A percentile compares a stretch with the other conserved stretches of the same genome.
Evolutionary conservation across 2,113 vertebrate genomes (phyloP).

Genomic region (Equus przewalskii): DNA sequence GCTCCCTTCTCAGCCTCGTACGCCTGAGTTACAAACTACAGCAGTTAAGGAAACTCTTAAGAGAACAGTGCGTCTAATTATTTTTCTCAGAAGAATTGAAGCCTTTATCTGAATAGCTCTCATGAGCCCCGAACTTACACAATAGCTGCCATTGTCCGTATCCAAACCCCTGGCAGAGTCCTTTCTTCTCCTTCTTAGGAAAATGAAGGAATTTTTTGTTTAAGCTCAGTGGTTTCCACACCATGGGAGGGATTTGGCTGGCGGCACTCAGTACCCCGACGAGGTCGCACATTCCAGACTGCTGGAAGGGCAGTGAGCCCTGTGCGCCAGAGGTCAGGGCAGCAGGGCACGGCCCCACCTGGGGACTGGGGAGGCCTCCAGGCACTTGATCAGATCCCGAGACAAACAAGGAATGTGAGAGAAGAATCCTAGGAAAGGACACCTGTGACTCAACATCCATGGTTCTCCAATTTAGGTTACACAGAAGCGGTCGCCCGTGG

Average conservation of each 20-base stretch:
- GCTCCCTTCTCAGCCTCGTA: background rate
- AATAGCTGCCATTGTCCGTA: background rate
- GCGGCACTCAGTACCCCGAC: accelerated
- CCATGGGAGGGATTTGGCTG: accelerated
- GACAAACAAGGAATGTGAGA: background rate
- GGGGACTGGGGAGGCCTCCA: accelerated
- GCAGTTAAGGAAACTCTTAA: background rate
- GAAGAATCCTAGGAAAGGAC: accelerated
- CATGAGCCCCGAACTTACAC: background rate
- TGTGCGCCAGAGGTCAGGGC: accelerated
- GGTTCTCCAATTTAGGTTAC: accelerated
- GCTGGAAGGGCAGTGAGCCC: accelerated
- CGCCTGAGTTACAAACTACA: background rate
- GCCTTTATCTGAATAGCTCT: background rate
- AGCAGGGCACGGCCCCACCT: background rate
- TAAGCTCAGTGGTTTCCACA: background rate
- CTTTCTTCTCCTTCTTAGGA: background rate
- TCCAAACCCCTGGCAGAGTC: background rate
- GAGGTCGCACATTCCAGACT: accelerated
- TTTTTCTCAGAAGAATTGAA: background rate
- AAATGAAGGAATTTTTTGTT: background rate
- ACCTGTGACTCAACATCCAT: accelerated
- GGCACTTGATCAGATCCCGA: background rate
- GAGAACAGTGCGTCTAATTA: background rate
- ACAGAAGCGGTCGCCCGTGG: background rate